Conservation (phyloP, 2,113 vertebrate species). For the Oncorhynchus kisutch region DNA sequence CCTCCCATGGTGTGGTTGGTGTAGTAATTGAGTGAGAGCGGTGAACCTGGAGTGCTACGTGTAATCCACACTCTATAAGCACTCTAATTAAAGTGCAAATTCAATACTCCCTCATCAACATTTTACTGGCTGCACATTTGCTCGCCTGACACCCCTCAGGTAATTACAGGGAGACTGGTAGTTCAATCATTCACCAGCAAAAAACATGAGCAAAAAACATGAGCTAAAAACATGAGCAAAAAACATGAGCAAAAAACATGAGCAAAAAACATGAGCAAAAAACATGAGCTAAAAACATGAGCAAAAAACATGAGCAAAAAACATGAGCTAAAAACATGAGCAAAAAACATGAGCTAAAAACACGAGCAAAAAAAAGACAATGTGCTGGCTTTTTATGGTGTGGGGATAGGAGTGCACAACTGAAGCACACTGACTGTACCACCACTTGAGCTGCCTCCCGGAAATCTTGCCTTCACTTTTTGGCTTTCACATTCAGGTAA, state of each 20-base stretch:
- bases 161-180: constrained; percentile 72
- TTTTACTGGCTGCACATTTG: constrained; percentile 67
- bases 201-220: constrained; percentile 51
- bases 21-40: constrained; percentile 63
- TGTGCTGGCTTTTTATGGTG: constrained; percentile 17
- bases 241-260: no score
- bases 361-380: constrained; percentile 33
- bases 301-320: constrained; percentile 54
- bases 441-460: constrained; percentile 5
- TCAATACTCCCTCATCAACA: constrained; percentile 78
- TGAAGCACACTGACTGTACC: constrained; percentile 9
- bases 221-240: constrained; percentile 52
- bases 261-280: no score
- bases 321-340: constrained; percentile 51
- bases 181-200: constrained; percentile 67
- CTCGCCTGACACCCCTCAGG: constrained; percentile 63
- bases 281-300: constrained; percentile 51
- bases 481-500: constrained; percentile 28
- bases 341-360: constrained; percentile 57
- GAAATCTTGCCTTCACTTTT: neutral
- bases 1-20: constrained; percentile 41
- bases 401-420: neutral
- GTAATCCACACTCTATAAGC: constrained; percentile 80
- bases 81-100: constrained; percentile 82
- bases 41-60: constrained; percentile 67